phyloP scores from a whole-genome alignment of 1,140 invertebrate genomes.

The Saccostrea glomerata region DNA sequence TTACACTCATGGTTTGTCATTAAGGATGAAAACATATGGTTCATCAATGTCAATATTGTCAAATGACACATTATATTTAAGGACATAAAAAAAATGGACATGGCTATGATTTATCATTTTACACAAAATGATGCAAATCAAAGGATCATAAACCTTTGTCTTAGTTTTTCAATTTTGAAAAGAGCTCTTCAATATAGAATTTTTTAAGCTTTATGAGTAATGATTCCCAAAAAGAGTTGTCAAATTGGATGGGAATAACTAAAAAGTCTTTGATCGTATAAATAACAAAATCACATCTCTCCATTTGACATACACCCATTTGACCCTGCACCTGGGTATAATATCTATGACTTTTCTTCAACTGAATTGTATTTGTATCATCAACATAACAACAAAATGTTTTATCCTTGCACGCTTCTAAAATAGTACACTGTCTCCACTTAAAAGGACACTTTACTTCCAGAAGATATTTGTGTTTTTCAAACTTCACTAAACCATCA shows the following conservation, averaged over 20 bases:
- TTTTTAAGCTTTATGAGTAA: not conserved
- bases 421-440: no score
- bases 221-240: constrained; percentile 21
- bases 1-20: no score
- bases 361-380: no score
- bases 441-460: no score
- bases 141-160: no score
- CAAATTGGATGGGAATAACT: constrained; percentile 34
- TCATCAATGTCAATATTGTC: constrained; percentile 9
- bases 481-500: no score
- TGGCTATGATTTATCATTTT: not conserved
- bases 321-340: constrained; percentile 37
- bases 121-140: constrained; percentile 3
- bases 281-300: constrained; percentile 36
- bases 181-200: constrained; percentile 17
- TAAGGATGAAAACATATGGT: no score
- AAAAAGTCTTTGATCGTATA: constrained; percentile 39
- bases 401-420: no score
- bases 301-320: not conserved
- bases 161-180: constrained; percentile 28
- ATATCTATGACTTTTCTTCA: constrained; percentile 42
- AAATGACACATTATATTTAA: not conserved
- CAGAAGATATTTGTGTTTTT: no score
- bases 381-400: no score
- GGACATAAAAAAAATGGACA: not conserved